Base-by-base conservation (phyloP, 1,140 invertebrate genomes). In the Asbolus verrucosus region DNA sequence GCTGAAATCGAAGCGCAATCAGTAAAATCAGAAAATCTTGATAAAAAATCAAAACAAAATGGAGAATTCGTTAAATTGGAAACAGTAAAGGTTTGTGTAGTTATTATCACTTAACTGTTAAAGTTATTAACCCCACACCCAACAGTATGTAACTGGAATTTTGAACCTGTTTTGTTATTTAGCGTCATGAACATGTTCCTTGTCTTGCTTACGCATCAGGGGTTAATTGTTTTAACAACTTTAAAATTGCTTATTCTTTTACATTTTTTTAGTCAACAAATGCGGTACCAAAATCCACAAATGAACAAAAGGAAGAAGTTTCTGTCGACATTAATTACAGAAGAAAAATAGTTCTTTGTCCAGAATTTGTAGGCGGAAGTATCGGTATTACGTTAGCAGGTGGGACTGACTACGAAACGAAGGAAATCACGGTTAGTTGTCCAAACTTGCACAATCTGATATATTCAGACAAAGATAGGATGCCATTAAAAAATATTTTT, bases 381-480 rank as follows among this genome's bases (percentile, higher is more conserved):
- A 89, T 96, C 33, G 94, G 94, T 9, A 91, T 96, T 39, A 94
- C 92, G 3, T 81, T 96, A 46, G 93, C 93, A 36, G 94, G 94
- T 38, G 94, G 94, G 2, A 88, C 89, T 2, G 94, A 96, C 78
- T 95, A 94, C 80, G 94, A 96, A 83, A 89, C 89, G 70, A 96
- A 95, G 82, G 92, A 95, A 82, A 94, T 96, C 46, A 95, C 93
- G 68, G 92, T 94, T 82, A 84, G 87, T 60, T 33, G n/a, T n/a
- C n/a, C n/a, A n/a, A n/a, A n/a, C n/a, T n/a, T n/a, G n/a, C n/a
- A n/a, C n/a, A n/a, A n/a, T n/a, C n/a, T n/a, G n/a, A n/a, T n/a
- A n/a, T n/a, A n/a, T n/a, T n/a, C n/a, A 65, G 8, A 11, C 39
- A 13, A 50, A 21, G 14, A 21, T 31, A 54, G 2, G 27, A 31